Conservation (phyloP, 2,113 vertebrate species). For the Hydrolagus affinis region DNA sequence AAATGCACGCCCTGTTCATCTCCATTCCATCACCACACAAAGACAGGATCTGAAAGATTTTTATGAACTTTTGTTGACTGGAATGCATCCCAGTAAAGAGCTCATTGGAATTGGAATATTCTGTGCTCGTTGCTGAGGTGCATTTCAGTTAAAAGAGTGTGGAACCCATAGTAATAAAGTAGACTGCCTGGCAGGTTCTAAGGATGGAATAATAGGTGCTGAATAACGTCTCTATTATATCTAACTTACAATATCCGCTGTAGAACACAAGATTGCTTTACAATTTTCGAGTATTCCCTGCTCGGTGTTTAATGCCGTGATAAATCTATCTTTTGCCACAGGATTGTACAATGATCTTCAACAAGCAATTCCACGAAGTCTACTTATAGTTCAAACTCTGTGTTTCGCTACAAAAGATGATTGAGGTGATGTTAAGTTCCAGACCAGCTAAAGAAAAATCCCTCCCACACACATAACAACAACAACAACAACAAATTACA, state of each 20-base stretch:
- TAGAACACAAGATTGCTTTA: not conserved
- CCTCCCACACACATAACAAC: too few species aligned
- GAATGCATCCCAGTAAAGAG: not conserved
- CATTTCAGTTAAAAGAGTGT: not conserved
- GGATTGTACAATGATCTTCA: not conserved
- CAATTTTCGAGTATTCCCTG: not conserved
- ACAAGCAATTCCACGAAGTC: not conserved
- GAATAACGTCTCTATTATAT: not conserved
- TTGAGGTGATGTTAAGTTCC: not conserved
- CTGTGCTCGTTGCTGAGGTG: not conserved
- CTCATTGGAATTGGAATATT: not conserved
- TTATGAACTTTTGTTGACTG: not conserved
- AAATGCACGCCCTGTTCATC: not conserved
- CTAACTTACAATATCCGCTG: not conserved
- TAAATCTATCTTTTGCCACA: not conserved
- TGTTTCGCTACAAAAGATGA: not conserved
- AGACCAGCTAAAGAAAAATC: not conserved
- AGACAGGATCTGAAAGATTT: not conserved
- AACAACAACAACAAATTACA: too few species aligned
- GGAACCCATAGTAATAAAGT: not conserved
- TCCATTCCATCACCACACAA: not conserved
- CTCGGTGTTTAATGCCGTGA: not conserved
- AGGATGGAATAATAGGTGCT: not conserved
- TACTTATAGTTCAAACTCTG: not conserved
- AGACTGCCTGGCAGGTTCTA: not conserved